Evolutionary conservation across 2,113 vertebrate species (phyloP), one percentile per base, ranked within the genome.

Genomic region (Corythaeola cristata): DNA sequence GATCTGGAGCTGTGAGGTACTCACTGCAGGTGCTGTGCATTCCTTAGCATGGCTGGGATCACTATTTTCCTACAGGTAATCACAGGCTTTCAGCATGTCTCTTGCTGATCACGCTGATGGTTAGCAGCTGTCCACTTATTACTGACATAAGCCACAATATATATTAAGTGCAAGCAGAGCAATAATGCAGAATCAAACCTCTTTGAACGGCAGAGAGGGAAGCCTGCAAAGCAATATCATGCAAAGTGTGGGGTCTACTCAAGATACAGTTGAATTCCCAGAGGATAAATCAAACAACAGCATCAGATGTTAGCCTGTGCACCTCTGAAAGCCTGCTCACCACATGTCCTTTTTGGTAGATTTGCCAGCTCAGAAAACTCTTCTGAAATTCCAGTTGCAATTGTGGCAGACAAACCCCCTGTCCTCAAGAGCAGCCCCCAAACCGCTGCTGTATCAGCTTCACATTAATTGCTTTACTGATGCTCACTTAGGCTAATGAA

Each of bases 341-440:
- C 3, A 11, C 0, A 0, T 18, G 4, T 15, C 9, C 32, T 52
- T 68, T 55, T 41, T 1, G 0, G n/a, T 35, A 60, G 39, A 73
- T 77, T 63, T 91, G n/a, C 9, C 16, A 10, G 39, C 26, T 81
- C n/a, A 59, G 55, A 80, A 89, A 83, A 60, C 37, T 49, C 45
- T 59, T 18, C 56, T 56, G 69, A 85, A 80, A 71, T 44, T 80
- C 56, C 32, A 62, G 41, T 2, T 90, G 41, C 49, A 69, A 8
- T 44, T 64, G 63, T 83, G 55, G 69, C 41, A 74, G 52, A 49
- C 22, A 52, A 87, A 63, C 32, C 92, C 63, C 11, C 27, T 84
- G 37, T 95, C 55, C 79, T 84, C 75, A 27, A 49, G 23, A 78
- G 59, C 66, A 81, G 60, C 47, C 47, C 63, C 60, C 55, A 87